Evolutionary conservation across 2,888 invertebrate species (phyloP).

Genomic region (Spisula solida): DNA sequence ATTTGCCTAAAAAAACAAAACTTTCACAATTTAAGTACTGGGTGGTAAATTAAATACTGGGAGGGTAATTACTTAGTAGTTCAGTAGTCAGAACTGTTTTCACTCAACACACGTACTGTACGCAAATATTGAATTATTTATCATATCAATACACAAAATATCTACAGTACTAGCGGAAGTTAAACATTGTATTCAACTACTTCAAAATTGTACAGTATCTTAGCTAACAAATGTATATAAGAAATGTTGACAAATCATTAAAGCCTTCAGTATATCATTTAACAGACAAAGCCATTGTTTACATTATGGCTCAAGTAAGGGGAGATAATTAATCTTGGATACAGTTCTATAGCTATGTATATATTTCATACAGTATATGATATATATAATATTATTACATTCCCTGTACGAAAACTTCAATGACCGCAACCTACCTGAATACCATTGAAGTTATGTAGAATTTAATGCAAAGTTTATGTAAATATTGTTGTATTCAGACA

Average conservation of each 20-base stretch:
- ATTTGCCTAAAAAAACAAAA: too few species aligned
- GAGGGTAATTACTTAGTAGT: too few species aligned
- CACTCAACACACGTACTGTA: too few species aligned
- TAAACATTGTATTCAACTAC: background rate
- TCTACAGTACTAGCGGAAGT: background rate
- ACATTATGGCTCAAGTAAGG: background rate
- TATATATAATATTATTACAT: too few species aligned
- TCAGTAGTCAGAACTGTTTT: too few species aligned
- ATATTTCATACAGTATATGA: too few species aligned
- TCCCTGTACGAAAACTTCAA: background rate
- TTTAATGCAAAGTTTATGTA: constrained; percentile 3
- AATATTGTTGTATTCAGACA: background rate
- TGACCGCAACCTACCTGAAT: background rate
- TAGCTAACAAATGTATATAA: background rate
- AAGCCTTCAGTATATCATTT: background rate
- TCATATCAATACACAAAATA: background rate
- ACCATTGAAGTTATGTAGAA: background rate
- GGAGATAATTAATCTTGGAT: background rate
- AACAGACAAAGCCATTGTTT: background rate
- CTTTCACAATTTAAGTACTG: too few species aligned
- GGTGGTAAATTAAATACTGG: too few species aligned
- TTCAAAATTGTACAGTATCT: background rate
- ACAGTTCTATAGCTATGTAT: background rate
- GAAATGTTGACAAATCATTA: background rate
- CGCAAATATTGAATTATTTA: background rate